Base-by-base conservation (phyloP, 2,888 invertebrate species). In the Latheticus oryzae region DNA sequence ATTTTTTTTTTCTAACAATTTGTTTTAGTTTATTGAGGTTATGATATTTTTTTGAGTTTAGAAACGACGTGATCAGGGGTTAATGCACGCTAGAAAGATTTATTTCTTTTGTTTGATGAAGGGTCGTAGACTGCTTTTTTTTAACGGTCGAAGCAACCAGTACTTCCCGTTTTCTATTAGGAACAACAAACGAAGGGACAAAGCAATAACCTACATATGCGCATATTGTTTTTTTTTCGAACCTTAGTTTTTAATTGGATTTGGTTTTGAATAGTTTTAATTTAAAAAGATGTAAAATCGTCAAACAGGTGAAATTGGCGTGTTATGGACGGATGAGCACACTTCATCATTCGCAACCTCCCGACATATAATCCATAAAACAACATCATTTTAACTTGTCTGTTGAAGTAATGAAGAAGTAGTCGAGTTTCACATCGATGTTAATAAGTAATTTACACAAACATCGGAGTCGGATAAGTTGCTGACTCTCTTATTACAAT, bases 401-500 rank as follows among this genome's bases (percentile, higher is more conserved):
- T 19, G 9, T 11, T 28, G 19, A 2, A 30, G 12, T 30, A 30
- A 43, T 30, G 9, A 30, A n/a, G n/a, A n/a, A n/a, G n/a, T n/a
- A n/a, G n/a, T n/a, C n/a, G n/a, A n/a, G 28, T 9, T 30, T 43
- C 30, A 28, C 13, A 12, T 23, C 23, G 40, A 11, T 30, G 30
- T 30, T 45, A 48, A 48, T 23, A 35, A 21, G 35, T 35, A 33
- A 47, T 47, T 47, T 35, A 24, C 37, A 48, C 24, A 35, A 48
- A 48, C 43, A 32, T 32, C n/a, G n/a, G 32, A 32, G 9, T 17
- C 42, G 42, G 13, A 8, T 23, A 26, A 17, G 28, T 9, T 12
- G 11, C 38, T 7, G 30, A 33, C 30, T 15, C 12, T 15, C 30
- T 26, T 19, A 9, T 15, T 12, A 38, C 50, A 24, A 50, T 37